Conservation (phyloP, 2,113 vertebrate species). For the Felis catus region F.catus_Fca126_mat1.0 CM031428.1:34194501-34195000, state of each 20-base stretch:
- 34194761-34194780: not conserved
- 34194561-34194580: conserved; percentile 68
- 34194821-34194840: conserved; percentile 27
- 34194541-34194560: conserved; percentile 69
- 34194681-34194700: not conserved
- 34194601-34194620: not conserved
- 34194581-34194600: conserved; percentile 54
- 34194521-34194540: conserved; percentile 56
- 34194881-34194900: not conserved
- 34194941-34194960: conserved; percentile 55
- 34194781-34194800: not conserved
- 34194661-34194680: conserved; percentile 40
- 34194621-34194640: not conserved
- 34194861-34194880: conserved; percentile 62
- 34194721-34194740: not conserved
- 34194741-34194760: not conserved
- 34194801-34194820: not conserved
- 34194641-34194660: conserved; percentile 17
- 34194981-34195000: conserved; percentile 72
- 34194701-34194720: not conserved
- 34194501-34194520: conserved; percentile 19
- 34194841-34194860: conserved; percentile 52
- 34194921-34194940: conserved; percentile 53
- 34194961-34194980: conserved; percentile 68
- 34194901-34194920: conserved; percentile 53